Evolutionary conservation across 2,888 invertebrate genomes (phyloP), one percentile per base, ranked within the genome.

Genomic region (Meta bourneti): DNA sequence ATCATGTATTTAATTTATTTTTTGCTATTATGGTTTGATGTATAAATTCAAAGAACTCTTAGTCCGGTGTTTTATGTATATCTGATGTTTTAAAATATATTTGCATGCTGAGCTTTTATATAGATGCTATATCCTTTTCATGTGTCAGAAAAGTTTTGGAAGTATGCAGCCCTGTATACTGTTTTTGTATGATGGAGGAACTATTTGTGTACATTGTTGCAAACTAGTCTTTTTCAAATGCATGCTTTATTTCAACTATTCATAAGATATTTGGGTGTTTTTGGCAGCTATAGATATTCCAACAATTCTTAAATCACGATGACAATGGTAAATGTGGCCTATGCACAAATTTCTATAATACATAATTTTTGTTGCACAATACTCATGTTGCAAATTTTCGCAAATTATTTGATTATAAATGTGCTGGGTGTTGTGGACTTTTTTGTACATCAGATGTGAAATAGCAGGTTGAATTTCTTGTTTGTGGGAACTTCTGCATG

Each of bases 301-400:
- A 78, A 84, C 74, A 88, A 83, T 91, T 87, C 86, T 87, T 80
- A 20, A 91, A 91, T 87, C 87, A 91, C 91, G 80, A 88, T 84
- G 89, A 88, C 91, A 88, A 85, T 89, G 89, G 84, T 92, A 80
- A 88, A 92, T 89, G 89, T 92, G 88, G 91, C 91, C 84, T 92
- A 89, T 92, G 91, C 91, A 92, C 88, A 92, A 88, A 92, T 92
- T 92, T 92, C 70, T 92, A 78, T 79, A 54, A 80, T 89, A 82
- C 70, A 87, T 91, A 72, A 84, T 79, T 88, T 92, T 72, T 84
- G 91, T 89, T 92, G 91, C 91, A 89, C 88, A 88, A 70, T 82
- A 82, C 75, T 84, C 51, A 70, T 80, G 78, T 54, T 91, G 88
- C 84, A 84, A 85, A 84, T 89, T 92, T 78, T 89, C 83, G 69